Evolutionary conservation across 2,113 vertebrate genomes (phyloP).

Genomic region (Malurus alboscapulatus): DNA sequence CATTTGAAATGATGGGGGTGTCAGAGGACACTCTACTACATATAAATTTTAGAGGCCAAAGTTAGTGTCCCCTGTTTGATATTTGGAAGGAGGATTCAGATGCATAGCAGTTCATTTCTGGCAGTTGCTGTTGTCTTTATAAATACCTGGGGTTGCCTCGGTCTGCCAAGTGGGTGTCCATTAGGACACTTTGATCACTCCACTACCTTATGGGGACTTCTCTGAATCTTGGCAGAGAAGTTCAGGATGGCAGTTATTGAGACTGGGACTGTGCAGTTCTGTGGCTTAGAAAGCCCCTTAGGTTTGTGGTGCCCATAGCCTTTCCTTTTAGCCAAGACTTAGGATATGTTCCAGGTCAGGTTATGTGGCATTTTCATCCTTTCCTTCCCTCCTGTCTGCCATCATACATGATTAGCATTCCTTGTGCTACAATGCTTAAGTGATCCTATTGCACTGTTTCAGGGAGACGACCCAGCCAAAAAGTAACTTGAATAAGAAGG

Average conservation of each 20-base stretch:
- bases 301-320: accelerated
- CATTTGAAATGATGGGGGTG: not conserved
- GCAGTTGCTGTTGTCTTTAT: not conserved
- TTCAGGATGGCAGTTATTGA: not conserved
- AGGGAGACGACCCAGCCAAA: not conserved
- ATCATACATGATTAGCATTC: not conserved
- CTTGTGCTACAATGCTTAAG: not conserved
- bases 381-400: not conserved
- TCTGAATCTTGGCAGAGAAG: not conserved
- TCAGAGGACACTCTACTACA: accelerated
- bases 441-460: not conserved
- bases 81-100: not conserved
- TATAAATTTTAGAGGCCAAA: not conserved
- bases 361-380: not conserved
- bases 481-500: not conserved
- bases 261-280: not conserved
- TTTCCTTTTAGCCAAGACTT: not conserved
- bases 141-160: not conserved
- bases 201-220: not conserved
- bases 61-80: not conserved
- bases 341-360: not conserved
- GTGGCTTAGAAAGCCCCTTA: not conserved
- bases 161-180: not conserved
- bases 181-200: not conserved
- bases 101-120: not conserved